Evolutionary conservation across 1,140 invertebrate genomes (phyloP), one percentile per base, ranked within the genome.

Genomic region (Hyposmocoma kahamanoa): DNA sequence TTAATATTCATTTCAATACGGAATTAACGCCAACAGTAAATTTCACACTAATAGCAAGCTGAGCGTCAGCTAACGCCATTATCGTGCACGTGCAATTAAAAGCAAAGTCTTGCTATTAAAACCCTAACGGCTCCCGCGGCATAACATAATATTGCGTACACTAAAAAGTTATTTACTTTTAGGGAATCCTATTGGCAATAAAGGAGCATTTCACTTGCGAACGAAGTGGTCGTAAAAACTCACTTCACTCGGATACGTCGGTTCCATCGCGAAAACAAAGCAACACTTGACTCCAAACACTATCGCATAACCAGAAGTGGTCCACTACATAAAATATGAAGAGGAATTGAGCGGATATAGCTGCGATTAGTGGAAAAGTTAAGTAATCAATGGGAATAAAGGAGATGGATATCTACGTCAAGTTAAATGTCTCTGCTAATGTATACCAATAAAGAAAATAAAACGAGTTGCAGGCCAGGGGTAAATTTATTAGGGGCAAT

Each of bases 401-500:
- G 2, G 15, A 36, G 32, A 36, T 9, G 13, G 42, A 20, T 28
- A 8, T 19, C 4, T n/a, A 22, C 15, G 21, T 11, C 17, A 42
- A 20, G 10, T 17, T 43, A n/a, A 26, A 26, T 43, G 21, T 18
- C 42, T 22, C 11, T 24, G 22, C 22, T 43, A 24, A 43, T 43
- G 13, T 24, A 28, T 15, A 43, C 19, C 19, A 43, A 43, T 17
- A 43, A 43, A 26, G 22, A 43, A 18, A 43, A 22, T 22, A 22
- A 43, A 43, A 17, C 22, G 22, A 24, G n/a, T 17, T 36, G 32
- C 32, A 26, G 39, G 24, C 50, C 51, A 61, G 45, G 62, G 58
- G 57, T 55, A 61, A 69, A 74, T 79, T 79, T 79, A 79, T 76
- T 67, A 58, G 56, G 30, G 53, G 67, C 62, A 66, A 79, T 79